Conservation (phyloP, 1,140 invertebrate genomes). For the Drosophila mojavensis region DNA sequence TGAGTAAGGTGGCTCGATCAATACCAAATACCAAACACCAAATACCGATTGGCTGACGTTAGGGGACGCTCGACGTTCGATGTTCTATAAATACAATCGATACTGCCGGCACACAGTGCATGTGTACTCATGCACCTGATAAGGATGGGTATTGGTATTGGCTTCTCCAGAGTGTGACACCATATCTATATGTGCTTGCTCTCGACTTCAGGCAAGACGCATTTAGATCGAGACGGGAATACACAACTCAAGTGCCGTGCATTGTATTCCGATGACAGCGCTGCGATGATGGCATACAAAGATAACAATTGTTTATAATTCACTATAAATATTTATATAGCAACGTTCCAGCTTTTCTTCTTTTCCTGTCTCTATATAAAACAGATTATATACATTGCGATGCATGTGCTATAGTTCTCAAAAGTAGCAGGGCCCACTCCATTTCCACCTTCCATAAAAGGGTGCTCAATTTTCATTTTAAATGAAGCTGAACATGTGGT, state of each 20-base stretch:
- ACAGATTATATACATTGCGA: neutral
- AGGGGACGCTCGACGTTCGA: slow-evolving; percentile 19
- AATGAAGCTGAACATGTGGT: slow-evolving; percentile 35
- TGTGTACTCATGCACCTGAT: slow-evolving; percentile 34
- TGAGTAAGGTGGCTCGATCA: slow-evolving; percentile 22
- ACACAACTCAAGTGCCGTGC: slow-evolving; percentile 44
- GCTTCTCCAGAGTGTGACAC: slow-evolving; percentile 18
- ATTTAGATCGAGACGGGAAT: slow-evolving; percentile 36
- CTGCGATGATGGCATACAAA: slow-evolving; percentile 49
- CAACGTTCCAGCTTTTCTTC: slow-evolving; percentile 23
- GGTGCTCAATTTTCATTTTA: slow-evolving; percentile 44
- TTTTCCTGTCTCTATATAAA: slow-evolving; percentile 5
- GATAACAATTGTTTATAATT: slow-evolving; percentile 67
- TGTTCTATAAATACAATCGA: slow-evolving; percentile 24
- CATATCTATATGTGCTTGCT: slow-evolving; percentile 3
- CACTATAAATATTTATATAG: slow-evolving; percentile 61
- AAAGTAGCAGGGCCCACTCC: neutral
- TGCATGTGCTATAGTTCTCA: slow-evolving; percentile 43
- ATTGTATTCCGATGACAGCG: slow-evolving; percentile 55
- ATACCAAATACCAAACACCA: slow-evolving; percentile 35
- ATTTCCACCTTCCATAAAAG: neutral
- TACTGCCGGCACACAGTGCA: neutral
- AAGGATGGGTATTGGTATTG: slow-evolving; percentile 31
- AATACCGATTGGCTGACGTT: slow-evolving; percentile 29
- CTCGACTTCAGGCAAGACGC: neutral